A percentile compares a stretch with the other conserved stretches of the same genome.
These are phyloP conservation scores for Polyommatus icarus DNA, from an alignment of 2,888 invertebrate genomes.

Conservation along the genomic window DNA sequence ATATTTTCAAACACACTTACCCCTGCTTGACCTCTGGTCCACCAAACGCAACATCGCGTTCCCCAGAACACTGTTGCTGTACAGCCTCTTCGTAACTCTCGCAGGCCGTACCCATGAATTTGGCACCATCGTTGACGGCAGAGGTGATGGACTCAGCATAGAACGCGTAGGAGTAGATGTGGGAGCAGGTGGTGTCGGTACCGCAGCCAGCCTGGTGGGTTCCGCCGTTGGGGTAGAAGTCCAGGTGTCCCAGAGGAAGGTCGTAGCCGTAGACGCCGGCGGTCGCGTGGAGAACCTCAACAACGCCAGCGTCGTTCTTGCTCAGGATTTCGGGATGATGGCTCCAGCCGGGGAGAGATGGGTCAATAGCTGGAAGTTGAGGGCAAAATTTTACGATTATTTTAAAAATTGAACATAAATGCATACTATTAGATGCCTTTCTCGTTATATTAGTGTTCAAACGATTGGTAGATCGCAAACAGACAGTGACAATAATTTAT, in stretches of 20 bases:
- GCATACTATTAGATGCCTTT: no score
- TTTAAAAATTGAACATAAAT: neutral
- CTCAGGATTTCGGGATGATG: slow-evolving; percentile 58
- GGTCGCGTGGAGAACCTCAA: slow-evolving; percentile 69
- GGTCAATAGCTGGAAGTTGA: slow-evolving; percentile 64
- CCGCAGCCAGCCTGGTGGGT: slow-evolving; percentile 58
- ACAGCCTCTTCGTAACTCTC: slow-evolving; percentile 54
- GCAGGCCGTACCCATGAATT: slow-evolving; percentile 64
- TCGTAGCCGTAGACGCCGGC: slow-evolving; percentile 63
- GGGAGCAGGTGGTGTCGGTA: slow-evolving; percentile 54
- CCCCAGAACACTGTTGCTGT: slow-evolving; percentile 52
- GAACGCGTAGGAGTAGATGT: slow-evolving; percentile 55
- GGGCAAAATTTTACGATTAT: neutral
- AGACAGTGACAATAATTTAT: no score
- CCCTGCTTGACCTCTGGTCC: slow-evolving; percentile 52
- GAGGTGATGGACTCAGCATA: slow-evolving; percentile 63
- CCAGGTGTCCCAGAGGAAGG: slow-evolving; percentile 61
- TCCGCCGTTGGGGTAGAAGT: slow-evolving; percentile 73
- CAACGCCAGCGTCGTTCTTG: slow-evolving; percentile 56
- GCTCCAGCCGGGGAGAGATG: slow-evolving; percentile 69
- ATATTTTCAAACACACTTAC: slow-evolving; percentile 47
- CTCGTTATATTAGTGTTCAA: no score
- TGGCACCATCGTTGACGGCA: slow-evolving; percentile 44
- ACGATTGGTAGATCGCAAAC: no score
- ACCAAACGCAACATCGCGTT: slow-evolving; percentile 55